Evolutionary conservation across 2,888 invertebrate genomes (phyloP), one percentile per base, ranked within the genome.

Genomic region (Dynastes grantii): DNA sequence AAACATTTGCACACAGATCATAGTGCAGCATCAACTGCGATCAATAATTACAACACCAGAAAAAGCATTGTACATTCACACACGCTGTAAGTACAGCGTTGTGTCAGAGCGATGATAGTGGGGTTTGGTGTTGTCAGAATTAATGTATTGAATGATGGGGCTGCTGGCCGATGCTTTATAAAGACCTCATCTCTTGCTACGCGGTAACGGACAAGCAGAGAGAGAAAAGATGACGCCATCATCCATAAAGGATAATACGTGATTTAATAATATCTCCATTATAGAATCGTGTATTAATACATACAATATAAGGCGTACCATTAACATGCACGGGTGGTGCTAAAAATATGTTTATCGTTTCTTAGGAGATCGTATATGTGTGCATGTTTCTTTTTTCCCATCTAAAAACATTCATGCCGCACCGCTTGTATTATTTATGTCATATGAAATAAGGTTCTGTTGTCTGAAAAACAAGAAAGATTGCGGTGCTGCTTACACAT

Each of bases 1-100:
- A 82, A 82, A 80, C 82, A 81, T 82, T 82, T 81, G 79, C 82
- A 82, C 82, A 81, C 80, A 76, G 80, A 82, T 82, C 81, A 76
- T 64, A 68, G 76, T 58, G 68, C 68, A 76, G 63, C 67, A 58
- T 53, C 76, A 68, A 76, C 58, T 68, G 76, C 73, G 73, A 78
- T 78, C 78, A 73, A 73, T 78, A 78, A 73, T 78, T 78, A 73
- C 78, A 73, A 53, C 53, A 73, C 51, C 73, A 71, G 73, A 73
- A 76, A 78, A 78, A 71, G 73, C 73, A 73, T 64, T 78, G 76
- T 76, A 22, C 58, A 76, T 76, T 73, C 68, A 73, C 78, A 71
- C 77, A 63, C 78, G 73, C 64, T 71, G 76, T 40, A 68, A 65
- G 68, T 67, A 58, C 13, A 45, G 68, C 32, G 58, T 49, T 32